Evolutionary conservation across 2,113 vertebrate genomes (phyloP).

Genomic region (Protobothrops mucrosquamatus): DNA sequence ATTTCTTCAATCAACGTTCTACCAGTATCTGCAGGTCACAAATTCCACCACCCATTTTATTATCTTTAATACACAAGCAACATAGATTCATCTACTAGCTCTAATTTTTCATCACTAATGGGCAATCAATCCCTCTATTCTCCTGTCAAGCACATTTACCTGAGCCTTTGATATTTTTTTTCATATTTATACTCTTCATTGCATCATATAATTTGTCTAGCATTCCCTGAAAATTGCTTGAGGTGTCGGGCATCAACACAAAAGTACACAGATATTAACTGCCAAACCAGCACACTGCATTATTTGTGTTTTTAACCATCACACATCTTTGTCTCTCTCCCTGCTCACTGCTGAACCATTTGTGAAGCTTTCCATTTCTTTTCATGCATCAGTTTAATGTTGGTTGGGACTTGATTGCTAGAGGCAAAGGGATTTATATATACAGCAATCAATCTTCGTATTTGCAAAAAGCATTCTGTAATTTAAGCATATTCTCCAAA

Average conservation of each 20-base stretch:
- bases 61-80: neutral
- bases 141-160: neutral
- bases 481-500: neutral
- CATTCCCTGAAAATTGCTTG: neutral
- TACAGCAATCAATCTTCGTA: neutral
- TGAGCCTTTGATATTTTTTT: neutral
- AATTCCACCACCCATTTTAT: neutral
- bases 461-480: neutral
- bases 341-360: neutral
- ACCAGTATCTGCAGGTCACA: neutral
- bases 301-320: neutral
- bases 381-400: neutral
- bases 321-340: neutral
- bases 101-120: neutral
- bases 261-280: neutral
- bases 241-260: neutral
- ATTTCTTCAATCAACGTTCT: neutral
- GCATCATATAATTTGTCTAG: neutral
- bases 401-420: neutral
- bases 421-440: neutral
- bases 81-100: neutral
- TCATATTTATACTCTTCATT: neutral
- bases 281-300: neutral
- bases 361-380: neutral
- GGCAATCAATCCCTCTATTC: neutral